Percentiles rank a stretch among this genome's conserved stretches.
These are phyloP conservation scores for Cariama cristata DNA, from an alignment of 2,113 vertebrate species.

Conservation along the genomic window DNA sequence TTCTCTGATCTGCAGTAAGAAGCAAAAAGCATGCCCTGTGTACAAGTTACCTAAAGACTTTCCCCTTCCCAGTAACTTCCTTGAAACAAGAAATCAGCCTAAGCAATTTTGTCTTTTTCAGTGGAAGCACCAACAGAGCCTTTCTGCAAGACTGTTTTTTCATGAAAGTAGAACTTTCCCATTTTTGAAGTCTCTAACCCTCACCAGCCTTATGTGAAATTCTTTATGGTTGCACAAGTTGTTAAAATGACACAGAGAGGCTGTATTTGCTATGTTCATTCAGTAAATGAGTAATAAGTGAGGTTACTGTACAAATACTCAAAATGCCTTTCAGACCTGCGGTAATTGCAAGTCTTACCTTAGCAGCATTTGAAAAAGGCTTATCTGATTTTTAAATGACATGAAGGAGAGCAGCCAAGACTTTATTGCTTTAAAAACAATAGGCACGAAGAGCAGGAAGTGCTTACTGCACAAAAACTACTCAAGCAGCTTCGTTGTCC, in stretches of 20 bases:
- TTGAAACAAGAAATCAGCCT: neutral
- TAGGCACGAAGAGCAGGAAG: neutral
- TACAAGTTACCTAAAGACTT: neutral
- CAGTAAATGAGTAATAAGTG: neutral
- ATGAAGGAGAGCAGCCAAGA: neutral
- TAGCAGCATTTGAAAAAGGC: neutral
- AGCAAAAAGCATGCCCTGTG: neutral
- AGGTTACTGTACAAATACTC: neutral
- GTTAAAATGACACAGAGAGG: neutral
- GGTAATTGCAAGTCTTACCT: neutral
- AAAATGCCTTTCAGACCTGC: neutral
- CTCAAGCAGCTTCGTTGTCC: neutral
- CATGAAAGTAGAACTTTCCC: neutral
- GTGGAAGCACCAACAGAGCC: neutral
- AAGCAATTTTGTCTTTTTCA: neutral
- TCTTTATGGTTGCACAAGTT: neutral
- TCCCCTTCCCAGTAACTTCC: neutral
- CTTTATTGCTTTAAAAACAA: constrained; percentile 40
- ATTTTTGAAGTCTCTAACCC: neutral
- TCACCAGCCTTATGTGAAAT: neutral
- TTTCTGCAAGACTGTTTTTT: neutral
- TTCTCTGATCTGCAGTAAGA: neutral
- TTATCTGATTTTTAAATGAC: neutral
- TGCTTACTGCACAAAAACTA: neutral
- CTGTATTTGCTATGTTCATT: neutral